Percentiles rank a stretch among this genome's conserved stretches.
These are phyloP conservation scores for Ifrita kowaldi DNA, from an alignment of 2,113 vertebrate species.

Conservation along the genomic window DNA sequence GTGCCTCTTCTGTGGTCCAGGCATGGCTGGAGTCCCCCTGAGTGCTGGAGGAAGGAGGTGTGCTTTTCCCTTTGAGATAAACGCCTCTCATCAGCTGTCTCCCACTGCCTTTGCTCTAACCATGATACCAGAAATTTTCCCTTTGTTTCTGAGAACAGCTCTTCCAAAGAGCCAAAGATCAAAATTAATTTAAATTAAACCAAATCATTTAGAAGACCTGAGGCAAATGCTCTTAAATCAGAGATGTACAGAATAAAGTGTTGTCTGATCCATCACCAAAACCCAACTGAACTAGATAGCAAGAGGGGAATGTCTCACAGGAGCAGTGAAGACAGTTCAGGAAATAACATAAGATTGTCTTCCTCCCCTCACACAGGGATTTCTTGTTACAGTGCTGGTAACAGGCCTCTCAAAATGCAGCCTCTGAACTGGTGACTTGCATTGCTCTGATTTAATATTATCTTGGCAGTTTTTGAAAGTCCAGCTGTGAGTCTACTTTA, in stretches of 20 bases:
- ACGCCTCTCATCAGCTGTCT: not conserved
- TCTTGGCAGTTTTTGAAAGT: not conserved
- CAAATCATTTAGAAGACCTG: not conserved
- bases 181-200: not conserved
- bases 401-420: not conserved
- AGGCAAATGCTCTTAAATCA: not conserved
- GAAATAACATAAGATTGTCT: not conserved
- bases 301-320: not conserved
- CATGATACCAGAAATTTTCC: not conserved
- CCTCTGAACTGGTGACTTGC: not conserved
- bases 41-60: not conserved
- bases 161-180: not conserved
- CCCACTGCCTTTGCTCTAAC: not conserved
- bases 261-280: not conserved
- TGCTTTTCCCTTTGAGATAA: not conserved
- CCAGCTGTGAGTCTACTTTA: not conserved
- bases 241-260: not conserved
- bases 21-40: not conserved
- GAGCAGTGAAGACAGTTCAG: not conserved
- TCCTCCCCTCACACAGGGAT: not conserved
- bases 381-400: not conserved
- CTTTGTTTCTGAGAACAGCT: not conserved
- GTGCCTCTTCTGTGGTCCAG: not conserved
- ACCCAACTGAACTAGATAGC: not conserved
- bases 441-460: not conserved